A percentile compares a stretch with the other conserved stretches of the same genome.
These are phyloP conservation scores for Drosophila mettleri DNA, from an alignment of 2,888 invertebrate genomes.

Conservation along the genomic window DNA sequence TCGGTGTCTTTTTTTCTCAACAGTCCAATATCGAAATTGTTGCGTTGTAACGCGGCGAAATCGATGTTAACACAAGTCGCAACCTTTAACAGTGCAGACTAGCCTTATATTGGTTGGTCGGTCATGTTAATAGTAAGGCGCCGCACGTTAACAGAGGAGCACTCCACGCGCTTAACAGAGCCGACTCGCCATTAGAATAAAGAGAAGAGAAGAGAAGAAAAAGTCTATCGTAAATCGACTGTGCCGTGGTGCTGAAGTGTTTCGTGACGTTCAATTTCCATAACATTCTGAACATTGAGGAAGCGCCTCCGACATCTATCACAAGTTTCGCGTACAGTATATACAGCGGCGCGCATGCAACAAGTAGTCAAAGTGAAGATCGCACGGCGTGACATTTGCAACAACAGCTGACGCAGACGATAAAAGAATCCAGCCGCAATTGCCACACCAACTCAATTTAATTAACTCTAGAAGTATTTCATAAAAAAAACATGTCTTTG, in stretches of 20 bases:
- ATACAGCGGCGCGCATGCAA: slow-evolving; percentile 20
- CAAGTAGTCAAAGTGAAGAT: slow-evolving; percentile 24
- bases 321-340: slow-evolving; percentile 21
- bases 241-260: slow-evolving; percentile 18
- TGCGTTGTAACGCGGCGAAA: neutral
- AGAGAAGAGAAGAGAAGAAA: neutral
- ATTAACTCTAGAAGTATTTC: neutral
- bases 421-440: slow-evolving; percentile 11
- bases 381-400: slow-evolving; percentile 31
- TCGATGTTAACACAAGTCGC: neutral
- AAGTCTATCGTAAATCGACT: slow-evolving; percentile 30
- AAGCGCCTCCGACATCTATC: neutral
- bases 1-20: neutral
- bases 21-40: neutral
- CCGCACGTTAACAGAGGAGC: slow-evolving; percentile 11
- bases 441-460: slow-evolving; percentile 5
- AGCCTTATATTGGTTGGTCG: neutral
- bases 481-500: slow-evolving; percentile 34
- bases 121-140: slow-evolving; percentile 2
- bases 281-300: neutral
- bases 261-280: slow-evolving; percentile 22
- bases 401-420: slow-evolving; percentile 32
- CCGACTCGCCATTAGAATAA: slow-evolving; percentile 5
- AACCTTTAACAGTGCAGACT: neutral
- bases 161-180: slow-evolving; percentile 13